Percentiles rank a stretch among this genome's conserved stretches.
Evolutionary conservation across 2,113 vertebrate species (phyloP).

Genomic region (Elachura formosa): DNA sequence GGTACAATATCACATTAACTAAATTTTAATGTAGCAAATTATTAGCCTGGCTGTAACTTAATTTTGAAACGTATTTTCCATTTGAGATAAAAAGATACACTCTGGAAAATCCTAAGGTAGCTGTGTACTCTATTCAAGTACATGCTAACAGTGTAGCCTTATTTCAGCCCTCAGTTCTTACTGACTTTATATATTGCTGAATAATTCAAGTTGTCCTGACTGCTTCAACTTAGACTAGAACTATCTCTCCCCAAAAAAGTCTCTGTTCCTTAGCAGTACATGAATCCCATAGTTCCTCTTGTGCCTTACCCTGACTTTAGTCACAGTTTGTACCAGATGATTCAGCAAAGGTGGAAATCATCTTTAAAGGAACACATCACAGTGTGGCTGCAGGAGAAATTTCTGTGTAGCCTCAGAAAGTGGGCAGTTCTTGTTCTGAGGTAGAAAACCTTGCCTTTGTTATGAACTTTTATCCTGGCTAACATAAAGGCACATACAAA

Average conservation of each 20-base stretch:
- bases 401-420: neutral
- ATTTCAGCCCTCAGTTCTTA: neutral
- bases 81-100: neutral
- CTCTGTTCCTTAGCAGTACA: neutral
- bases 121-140: neutral
- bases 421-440: neutral
- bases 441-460: neutral
- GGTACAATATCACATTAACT: neutral
- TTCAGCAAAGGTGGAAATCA: neutral
- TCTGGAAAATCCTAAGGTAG: neutral
- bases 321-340: neutral
- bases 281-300: neutral
- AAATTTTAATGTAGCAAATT: neutral
- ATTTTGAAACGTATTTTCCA: neutral
- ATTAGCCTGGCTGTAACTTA: neutral
- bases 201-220: neutral
- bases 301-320: neutral
- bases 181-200: neutral
- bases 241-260: neutral
- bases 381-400: neutral
- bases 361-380: neutral
- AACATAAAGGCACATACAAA: neutral
- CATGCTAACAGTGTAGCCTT: neutral
- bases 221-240: neutral
- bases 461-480: neutral